Evolutionary conservation across 2,113 vertebrate genomes (phyloP), one percentile per base, ranked within the genome.

Genomic region (Rhinichthys klamathensis): DNA sequence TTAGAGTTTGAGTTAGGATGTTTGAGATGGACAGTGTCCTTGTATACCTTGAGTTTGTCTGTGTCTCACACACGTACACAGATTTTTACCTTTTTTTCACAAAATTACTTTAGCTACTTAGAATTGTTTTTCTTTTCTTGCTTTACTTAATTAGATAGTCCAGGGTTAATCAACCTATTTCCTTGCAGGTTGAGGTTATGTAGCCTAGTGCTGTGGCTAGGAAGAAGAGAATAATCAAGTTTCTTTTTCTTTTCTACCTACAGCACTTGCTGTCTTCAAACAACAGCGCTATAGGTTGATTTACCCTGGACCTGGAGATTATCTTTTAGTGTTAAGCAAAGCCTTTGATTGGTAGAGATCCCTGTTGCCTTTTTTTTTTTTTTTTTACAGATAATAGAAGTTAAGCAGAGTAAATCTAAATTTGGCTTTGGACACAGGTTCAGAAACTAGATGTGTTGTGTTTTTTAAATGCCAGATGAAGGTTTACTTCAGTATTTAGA

Each of bases 131-230:
- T 25, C 3, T 49, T 13, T 41, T 41, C 38, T 49, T 49, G 46
- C 46, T 74, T 74, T 73, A 13, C 32, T 12, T 46, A 41, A 73
- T 25, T 73, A 25, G 32, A 44, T 46, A 13, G 41, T 41, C 38
- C 38, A 44, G 70, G 70, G 23, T 74, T 25, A 44, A 44, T 74
- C 23, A 74, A 74, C 72, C 41, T 49, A 74, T 46, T 74, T 74
- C 10, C 41, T 41, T 74, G 38, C 23, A 44, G 70, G 46, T 46
- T 6, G 23, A 74, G 70, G 70, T 74, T 74, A 46, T 74, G 23
- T 74, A 74, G n/a, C n/a, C n/a, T n/a, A n/a, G 70, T 73, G 70
- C 35, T 73, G 23, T 73, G 70, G 70, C 72, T 49, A 74, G 72
- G 41, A 74, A 73, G 70, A 73, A 74, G n/a, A 74, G 41, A 38